These are phyloP conservation scores for Oncopeltus fasciatus DNA, from an alignment of 1,140 invertebrate species.

Conservation along the genomic window DNA sequence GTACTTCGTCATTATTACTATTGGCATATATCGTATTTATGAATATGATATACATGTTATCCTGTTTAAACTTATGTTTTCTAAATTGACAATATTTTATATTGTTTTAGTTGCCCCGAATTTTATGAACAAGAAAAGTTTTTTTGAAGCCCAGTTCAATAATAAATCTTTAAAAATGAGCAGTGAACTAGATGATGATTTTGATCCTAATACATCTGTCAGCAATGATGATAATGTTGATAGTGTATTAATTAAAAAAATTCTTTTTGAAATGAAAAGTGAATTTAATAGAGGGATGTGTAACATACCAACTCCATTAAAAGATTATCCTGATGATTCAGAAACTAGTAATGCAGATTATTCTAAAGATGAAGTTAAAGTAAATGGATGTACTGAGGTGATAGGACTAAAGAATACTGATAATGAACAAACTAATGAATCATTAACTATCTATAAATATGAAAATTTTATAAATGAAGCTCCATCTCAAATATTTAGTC, in stretches of 20 bases:
- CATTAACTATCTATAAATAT: background rate
- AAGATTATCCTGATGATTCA: background rate
- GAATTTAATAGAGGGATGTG: slow-evolving; percentile 24
- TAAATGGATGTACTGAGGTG: too few species aligned
- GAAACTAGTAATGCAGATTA: background rate
- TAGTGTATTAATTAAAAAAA: slow-evolving; percentile 24
- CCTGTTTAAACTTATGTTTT: too few species aligned
- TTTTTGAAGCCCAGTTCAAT: background rate
- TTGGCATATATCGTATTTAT: background rate
- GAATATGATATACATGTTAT: too few species aligned
- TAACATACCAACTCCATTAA: background rate
- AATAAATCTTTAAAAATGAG: background rate
- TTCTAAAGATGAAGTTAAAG: background rate
- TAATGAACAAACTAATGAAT: too few species aligned
- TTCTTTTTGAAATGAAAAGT: slow-evolving; percentile 27
- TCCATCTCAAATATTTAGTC: background rate
- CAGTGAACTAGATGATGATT: slow-evolving; percentile 16
- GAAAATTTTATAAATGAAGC: background rate
- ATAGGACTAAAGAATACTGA: background rate
- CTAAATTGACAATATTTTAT: background rate
- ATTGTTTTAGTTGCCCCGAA: background rate
- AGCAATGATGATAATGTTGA: slow-evolving; percentile 22
- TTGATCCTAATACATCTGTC: slow-evolving; percentile 16
- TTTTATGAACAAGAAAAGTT: background rate
- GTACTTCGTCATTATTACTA: background rate